Conservation (phyloP, 2,888 invertebrate species). For the Anorthoa munda region DNA sequence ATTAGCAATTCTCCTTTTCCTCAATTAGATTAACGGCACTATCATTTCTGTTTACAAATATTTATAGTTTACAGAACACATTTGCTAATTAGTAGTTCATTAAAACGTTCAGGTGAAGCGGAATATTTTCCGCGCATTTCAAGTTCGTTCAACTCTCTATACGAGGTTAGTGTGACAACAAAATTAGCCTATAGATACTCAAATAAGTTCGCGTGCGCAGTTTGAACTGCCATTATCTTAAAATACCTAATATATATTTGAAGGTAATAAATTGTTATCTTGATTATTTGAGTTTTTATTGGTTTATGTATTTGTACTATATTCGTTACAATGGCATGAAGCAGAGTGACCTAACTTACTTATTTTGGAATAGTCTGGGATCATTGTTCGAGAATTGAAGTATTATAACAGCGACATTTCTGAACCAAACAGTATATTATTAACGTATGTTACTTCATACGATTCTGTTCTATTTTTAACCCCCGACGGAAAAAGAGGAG, state of each 20-base stretch:
- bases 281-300: slow-evolving; percentile 42
- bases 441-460: neutral
- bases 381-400: slow-evolving; percentile 34
- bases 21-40: neutral
- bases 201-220: slow-evolving; percentile 25
- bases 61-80: slow-evolving; percentile 9
- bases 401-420: slow-evolving; percentile 22
- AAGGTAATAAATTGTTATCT: slow-evolving; percentile 49
- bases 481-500: too few relatives aligned
- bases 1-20: slow-evolving; percentile 10
- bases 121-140: slow-evolving; percentile 42
- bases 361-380: slow-evolving; percentile 25
- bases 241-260: slow-evolving; percentile 49
- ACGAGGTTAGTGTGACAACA: slow-evolving; percentile 58
- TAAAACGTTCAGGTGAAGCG: slow-evolving; percentile 17
- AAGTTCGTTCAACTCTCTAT: slow-evolving; percentile 56
- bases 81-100: slow-evolving; percentile 23
- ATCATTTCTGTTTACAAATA: slow-evolving; percentile 22
- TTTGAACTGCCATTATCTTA: slow-evolving; percentile 23
- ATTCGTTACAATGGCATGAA: slow-evolving; percentile 16
- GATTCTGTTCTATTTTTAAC: neutral
- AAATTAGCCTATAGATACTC: slow-evolving; percentile 26
- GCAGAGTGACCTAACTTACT: slow-evolving; percentile 13
- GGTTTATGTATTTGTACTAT: slow-evolving; percentile 14
- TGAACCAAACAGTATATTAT: slow-evolving; percentile 4